Evolutionary conservation across 2,888 invertebrate species (phyloP).

Genomic region (Caenorhabditis sp.): DNA sequence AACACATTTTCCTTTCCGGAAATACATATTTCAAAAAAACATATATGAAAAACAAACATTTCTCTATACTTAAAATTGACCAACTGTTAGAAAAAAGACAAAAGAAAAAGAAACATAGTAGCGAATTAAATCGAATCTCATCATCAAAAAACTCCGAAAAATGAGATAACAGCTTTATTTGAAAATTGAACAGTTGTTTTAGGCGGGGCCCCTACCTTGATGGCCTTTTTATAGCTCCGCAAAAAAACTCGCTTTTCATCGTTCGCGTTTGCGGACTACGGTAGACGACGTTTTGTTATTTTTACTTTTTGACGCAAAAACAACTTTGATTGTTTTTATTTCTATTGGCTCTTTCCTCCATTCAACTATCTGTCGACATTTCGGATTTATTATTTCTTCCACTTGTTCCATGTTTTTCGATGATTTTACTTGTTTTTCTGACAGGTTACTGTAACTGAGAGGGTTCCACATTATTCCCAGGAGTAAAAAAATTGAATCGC

Average conservation of each 20-base stretch:
- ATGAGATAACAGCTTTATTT: background rate
- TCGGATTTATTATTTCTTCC: background rate
- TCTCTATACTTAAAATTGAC: background rate
- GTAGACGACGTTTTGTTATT: background rate
- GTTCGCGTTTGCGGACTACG: background rate
- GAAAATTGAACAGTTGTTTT: slow-evolving; percentile 1
- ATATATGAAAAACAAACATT: background rate
- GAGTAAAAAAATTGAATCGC: no score
- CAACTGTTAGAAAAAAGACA: background rate
- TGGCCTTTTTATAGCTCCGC: background rate
- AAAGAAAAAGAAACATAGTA: background rate
- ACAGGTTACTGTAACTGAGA: background rate
- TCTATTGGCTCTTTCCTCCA: background rate
- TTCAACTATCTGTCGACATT: slow-evolving; percentile 1
- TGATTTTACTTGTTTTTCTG: background rate
- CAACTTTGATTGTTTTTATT: background rate
- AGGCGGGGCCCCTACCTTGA: background rate
- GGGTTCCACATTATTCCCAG: no score
- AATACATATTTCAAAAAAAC: background rate
- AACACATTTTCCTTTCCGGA: no score
- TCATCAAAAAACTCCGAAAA: background rate
- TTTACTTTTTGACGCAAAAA: background rate
- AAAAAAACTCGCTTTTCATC: background rate
- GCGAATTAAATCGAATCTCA: background rate
- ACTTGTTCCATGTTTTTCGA: background rate